A percentile compares a stretch with the other conserved stretches of the same genome.
Evolutionary conservation across 2,888 invertebrate genomes (phyloP).

Genomic region (Stenodema calcarata): DNA sequence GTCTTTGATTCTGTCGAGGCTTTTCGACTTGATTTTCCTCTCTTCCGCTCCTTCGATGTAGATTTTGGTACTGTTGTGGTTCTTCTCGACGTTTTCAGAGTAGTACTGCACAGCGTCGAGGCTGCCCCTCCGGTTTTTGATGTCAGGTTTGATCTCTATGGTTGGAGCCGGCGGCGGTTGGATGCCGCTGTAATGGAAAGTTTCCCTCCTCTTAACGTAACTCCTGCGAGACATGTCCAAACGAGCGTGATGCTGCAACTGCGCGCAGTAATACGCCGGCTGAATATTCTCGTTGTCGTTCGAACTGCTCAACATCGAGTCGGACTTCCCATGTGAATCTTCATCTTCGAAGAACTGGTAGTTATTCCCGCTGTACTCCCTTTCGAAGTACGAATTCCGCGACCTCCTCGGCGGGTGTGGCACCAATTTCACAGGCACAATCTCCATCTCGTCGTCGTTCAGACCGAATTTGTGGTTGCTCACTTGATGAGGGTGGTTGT

Average conservation of each 20-base stretch:
- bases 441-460: conserved; percentile 65
- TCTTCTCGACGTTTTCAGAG: conserved; percentile 54
- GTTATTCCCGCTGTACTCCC: conserved; percentile 59
- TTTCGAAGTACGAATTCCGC: conserved; percentile 70
- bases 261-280: conserved; percentile 40
- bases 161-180: conserved; percentile 38
- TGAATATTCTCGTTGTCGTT: conserved; percentile 39
- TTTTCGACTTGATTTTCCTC: conserved; percentile 66
- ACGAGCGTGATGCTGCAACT: conserved; percentile 27
- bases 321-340: conserved; percentile 69
- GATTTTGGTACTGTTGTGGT: conserved; percentile 51
- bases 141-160: conserved; percentile 52
- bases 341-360: conserved; percentile 60
- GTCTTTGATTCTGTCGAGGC: conserved; percentile 78
- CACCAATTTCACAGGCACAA: conserved; percentile 75
- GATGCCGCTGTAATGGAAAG: conserved; percentile 53
- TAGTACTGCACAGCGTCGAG: conserved; percentile 62
- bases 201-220: conserved; percentile 55
- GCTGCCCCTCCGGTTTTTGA: conserved; percentile 60
- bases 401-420: conserved; percentile 82
- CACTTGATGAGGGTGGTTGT: conserved; percentile 60
- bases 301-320: conserved; percentile 73
- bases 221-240: conserved; percentile 9
- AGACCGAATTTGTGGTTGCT: neutral
- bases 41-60: conserved; percentile 55